Percentiles rank a stretch among this genome's conserved stretches.
Conservation (phyloP, 2,888 invertebrate species). For the Yponomeuta sedellus region DNA sequence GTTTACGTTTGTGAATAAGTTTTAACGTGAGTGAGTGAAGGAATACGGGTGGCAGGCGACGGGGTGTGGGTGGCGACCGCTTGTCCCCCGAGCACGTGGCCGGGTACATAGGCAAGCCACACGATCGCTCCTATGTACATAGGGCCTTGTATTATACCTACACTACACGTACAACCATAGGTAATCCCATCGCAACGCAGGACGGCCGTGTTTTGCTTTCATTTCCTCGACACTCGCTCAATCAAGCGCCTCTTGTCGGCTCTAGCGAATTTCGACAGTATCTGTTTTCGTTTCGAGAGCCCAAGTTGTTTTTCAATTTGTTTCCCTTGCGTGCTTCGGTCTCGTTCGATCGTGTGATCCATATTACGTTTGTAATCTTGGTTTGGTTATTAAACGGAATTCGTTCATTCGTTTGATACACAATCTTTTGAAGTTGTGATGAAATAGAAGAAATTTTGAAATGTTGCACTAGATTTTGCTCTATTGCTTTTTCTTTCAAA, state of each 20-base stretch:
- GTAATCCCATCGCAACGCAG: conserved; percentile 17
- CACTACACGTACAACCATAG: conserved; percentile 11
- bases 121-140: conserved; percentile 16
- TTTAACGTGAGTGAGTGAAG: conserved; percentile 27
- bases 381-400: background rate
- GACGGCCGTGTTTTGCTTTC: conserved; percentile 39
- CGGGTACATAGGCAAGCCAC: conserved; percentile 23
- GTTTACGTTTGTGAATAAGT: conserved; percentile 18
- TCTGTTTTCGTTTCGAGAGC: conserved; percentile 17
- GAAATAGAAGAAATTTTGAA: background rate
- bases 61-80: conserved; percentile 35
- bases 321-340: conserved; percentile 7
- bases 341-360: conserved; percentile 6
- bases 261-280: conserved; percentile 17
- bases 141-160: conserved; percentile 2
- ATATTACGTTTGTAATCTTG: conserved; percentile 20
- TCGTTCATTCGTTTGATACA: background rate
- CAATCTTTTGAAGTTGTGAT: background rate
- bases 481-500: background rate
- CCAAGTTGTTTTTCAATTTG: conserved; percentile 22
- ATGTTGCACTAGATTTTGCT: background rate
- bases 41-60: conserved; percentile 33
- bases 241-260: conserved; percentile 25
- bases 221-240: conserved; percentile 34
- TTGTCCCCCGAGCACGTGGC: conserved; percentile 40